Evolutionary conservation across 2,888 invertebrate genomes (phyloP).

Genomic region (Priocnemis perturbator): DNA sequence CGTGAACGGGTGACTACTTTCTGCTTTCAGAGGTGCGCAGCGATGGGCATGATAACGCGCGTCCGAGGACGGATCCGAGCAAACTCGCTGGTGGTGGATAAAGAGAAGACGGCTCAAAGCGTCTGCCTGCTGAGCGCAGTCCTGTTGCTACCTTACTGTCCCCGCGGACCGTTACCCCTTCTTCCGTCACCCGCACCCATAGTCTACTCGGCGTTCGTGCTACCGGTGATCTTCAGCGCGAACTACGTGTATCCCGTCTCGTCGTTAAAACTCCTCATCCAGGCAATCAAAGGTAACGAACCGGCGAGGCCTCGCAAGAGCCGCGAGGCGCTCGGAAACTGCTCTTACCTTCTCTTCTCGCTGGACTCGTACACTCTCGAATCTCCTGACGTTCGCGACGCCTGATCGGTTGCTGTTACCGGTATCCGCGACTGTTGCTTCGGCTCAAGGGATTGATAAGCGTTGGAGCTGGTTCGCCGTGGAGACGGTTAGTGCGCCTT

Average conservation of each 20-base stretch:
- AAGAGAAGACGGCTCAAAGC: conserved; percentile 84
- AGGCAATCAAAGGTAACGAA: conserved; percentile 78
- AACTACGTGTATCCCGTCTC: conserved; percentile 83
- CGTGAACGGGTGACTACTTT: not conserved
- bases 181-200: conserved; percentile 79
- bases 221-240: conserved; percentile 82
- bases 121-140: conserved; percentile 83
- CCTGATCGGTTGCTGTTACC: not conserved
- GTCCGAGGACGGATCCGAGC: conserved; percentile 82
- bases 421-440: not conserved
- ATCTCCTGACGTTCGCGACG: not conserved
- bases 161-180: conserved; percentile 78
- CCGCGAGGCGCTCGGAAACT: too few species aligned
- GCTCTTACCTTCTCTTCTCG: not conserved
- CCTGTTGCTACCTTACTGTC: conserved; percentile 81
- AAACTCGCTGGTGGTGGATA: conserved; percentile 80
- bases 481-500: too few species aligned
- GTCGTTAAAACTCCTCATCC: conserved; percentile 79
- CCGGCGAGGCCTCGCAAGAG: too few species aligned
- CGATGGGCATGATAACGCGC: conserved; percentile 84
- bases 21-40: conserved; percentile 20
- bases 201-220: conserved; percentile 82
- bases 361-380: not conserved
- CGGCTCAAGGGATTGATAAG: not conserved
- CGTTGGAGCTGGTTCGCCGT: not conserved